These are phyloP conservation scores for Drosophila vallismaia DNA, from an alignment of 2,888 invertebrate genomes.

Conservation along the genomic window DNA sequence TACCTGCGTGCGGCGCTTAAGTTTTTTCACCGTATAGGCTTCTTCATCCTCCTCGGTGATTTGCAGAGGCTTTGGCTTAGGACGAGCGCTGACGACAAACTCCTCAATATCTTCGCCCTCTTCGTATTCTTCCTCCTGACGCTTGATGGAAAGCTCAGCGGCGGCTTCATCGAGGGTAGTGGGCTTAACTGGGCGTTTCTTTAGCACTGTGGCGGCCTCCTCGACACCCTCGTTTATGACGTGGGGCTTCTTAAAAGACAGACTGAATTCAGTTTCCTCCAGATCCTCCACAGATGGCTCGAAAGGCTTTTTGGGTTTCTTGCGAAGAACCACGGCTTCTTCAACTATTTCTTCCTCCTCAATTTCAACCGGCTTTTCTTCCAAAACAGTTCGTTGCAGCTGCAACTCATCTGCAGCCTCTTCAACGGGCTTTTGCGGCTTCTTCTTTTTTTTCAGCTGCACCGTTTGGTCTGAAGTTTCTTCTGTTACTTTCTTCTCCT, in stretches of 20 bases:
- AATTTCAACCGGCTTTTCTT: constrained; percentile 85
- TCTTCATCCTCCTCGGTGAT: constrained; percentile 87
- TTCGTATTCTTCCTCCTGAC: constrained; percentile 80
- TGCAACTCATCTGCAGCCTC: constrained; percentile 82
- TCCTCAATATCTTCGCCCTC: constrained; percentile 85
- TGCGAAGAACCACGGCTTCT: constrained; percentile 80
- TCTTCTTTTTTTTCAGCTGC: constrained; percentile 81
- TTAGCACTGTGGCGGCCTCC: constrained; percentile 83
- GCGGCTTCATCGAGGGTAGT: constrained; percentile 81
- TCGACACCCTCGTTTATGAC: constrained; percentile 84
- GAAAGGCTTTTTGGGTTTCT: constrained; percentile 73
- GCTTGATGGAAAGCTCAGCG: constrained; percentile 83
- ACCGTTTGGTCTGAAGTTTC: constrained; percentile 81
- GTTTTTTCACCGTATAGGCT: constrained; percentile 90
- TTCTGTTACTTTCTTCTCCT: constrained; percentile 76
- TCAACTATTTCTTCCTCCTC: constrained; percentile 85
- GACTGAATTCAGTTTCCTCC: constrained; percentile 81
- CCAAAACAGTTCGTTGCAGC: constrained; percentile 77
- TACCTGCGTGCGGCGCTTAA: constrained; percentile 87
- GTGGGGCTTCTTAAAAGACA: constrained; percentile 83
- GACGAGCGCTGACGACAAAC: constrained; percentile 85
- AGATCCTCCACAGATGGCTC: constrained; percentile 78
- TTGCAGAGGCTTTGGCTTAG: constrained; percentile 84
- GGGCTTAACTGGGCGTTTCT: constrained; percentile 78
- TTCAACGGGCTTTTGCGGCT: constrained; percentile 68